Base-by-base conservation (phyloP, 2,797 vertebrate species). In the Cynopterus sphinx region DNA sequence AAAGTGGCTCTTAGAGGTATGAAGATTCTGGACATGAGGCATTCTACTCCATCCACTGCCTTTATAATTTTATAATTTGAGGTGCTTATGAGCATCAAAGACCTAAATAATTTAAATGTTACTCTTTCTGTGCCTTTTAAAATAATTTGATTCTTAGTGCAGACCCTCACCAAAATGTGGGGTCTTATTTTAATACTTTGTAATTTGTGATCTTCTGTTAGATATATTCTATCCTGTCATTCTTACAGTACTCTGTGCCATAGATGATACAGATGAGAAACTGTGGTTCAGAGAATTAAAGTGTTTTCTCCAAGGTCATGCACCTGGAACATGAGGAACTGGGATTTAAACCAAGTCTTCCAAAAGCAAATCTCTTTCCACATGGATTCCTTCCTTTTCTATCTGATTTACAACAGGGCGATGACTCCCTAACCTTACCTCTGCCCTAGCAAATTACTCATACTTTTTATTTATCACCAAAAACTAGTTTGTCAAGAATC, bases 401-500 rank as follows among this genome's bases (percentile, higher is more conserved):
- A 81, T 90, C 73, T 91, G 73, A 95, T 82, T 96, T 96, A 75
- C 73, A 94, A 74, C 51, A 94, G n/a, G 68, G 78, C 78, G 31
- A 13, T 71, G 86, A 95, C 65, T 86, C 49, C 26, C 15, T 70
- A 88, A 89, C 46, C 88, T 92, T 92, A 90, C 53, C 77, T 81
- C 81, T 96, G 90, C 55, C 82, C 28, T 31, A 28, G n/a, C 43
- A 94, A 96, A 94, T 92, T 82, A 73, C 49, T 85, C 57, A 85
- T 31, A 59, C 15, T 59, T 92, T 90, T 96, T 70, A 77, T 85
- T 83, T 78, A 91, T 75, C n/a, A 57, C 86, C n/a, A 74, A 71
- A 96, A 94, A 79, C 17, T 84, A 94, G 77, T 85, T 91, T 97
- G 93, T 96, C 93, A 96, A 91, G 31, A 84, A 92, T 97, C 86